phyloP scores from a whole-genome alignment of 2,797 vertebrate species.

The Anas georgica region DNA sequence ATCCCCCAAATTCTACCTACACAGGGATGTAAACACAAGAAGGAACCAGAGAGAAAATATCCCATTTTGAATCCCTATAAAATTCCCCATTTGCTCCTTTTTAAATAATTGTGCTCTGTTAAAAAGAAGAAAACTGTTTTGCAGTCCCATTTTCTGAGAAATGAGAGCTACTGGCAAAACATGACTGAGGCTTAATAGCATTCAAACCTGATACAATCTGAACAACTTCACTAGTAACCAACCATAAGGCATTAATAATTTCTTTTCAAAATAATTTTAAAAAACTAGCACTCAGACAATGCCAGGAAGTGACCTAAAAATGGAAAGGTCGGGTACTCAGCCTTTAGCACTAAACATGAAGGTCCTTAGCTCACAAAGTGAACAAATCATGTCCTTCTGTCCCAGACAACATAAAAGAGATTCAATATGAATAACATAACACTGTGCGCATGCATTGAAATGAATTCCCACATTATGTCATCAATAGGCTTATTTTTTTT shows the following conservation, averaged over 20 bases:
- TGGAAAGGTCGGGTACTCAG: background rate
- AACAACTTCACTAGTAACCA: background rate
- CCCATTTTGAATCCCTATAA: background rate
- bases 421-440: background rate
- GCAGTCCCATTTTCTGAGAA: background rate
- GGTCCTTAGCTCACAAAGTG: background rate
- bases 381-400: background rate
- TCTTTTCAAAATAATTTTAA: background rate
- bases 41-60: background rate
- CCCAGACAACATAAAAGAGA: background rate
- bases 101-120: background rate
- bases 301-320: constrained; percentile 5
- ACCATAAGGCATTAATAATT: background rate
- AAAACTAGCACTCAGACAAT: background rate
- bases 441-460: background rate
- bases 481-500: background rate
- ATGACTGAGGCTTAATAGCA: background rate
- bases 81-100: background rate
- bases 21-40: background rate
- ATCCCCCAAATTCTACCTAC: background rate
- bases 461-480: background rate
- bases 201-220: background rate
- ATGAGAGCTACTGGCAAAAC: background rate
- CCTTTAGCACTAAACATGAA: background rate
- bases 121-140: background rate